Percentiles rank a stretch among this genome's conserved stretches.
Evolutionary conservation across 2,888 invertebrate genomes (phyloP).

Genomic region (Mycogona germanica): DNA sequence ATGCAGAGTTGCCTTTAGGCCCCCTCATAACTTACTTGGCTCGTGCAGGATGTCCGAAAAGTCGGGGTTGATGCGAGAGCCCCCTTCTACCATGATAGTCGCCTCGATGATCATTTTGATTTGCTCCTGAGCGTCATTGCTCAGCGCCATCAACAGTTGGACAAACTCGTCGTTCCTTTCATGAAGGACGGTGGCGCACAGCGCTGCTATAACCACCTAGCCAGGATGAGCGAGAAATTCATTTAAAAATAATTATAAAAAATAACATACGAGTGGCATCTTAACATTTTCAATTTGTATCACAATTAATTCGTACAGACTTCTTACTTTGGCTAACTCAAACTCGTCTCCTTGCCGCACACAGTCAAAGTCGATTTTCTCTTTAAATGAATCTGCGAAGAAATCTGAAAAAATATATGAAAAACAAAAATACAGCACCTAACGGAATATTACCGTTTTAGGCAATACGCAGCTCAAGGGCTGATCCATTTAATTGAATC

Average conservation of each 20-base stretch:
- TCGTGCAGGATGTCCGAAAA: neutral
- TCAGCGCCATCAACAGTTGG: neutral
- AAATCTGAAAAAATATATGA: neutral
- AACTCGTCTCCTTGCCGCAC: constrained; percentile 2
- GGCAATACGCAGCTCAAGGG: too few relatives aligned
- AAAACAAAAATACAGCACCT: neutral
- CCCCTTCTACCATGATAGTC: neutral
- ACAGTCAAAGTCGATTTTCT: neutral
- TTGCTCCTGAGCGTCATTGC: neutral
- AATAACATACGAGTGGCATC: too few relatives aligned
- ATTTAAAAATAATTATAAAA: neutral
- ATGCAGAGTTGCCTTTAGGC: constrained; percentile 1
- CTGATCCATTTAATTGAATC: too few relatives aligned
- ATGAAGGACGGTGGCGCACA: constrained; percentile 1
- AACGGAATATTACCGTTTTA: too few relatives aligned
- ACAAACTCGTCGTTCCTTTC: neutral
- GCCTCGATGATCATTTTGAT: constrained; percentile 13
- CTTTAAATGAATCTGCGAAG: neutral
- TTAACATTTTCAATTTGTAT: too few relatives aligned
- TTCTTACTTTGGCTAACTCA: constrained; percentile 6
- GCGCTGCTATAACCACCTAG: neutral
- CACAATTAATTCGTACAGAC: too few relatives aligned
- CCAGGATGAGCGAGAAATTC: neutral
- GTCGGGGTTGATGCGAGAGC: neutral
- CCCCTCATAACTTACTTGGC: neutral